Evolutionary conservation across 2,797 vertebrate genomes (phyloP).

Genomic region (Saguinus oedipus): DNA sequence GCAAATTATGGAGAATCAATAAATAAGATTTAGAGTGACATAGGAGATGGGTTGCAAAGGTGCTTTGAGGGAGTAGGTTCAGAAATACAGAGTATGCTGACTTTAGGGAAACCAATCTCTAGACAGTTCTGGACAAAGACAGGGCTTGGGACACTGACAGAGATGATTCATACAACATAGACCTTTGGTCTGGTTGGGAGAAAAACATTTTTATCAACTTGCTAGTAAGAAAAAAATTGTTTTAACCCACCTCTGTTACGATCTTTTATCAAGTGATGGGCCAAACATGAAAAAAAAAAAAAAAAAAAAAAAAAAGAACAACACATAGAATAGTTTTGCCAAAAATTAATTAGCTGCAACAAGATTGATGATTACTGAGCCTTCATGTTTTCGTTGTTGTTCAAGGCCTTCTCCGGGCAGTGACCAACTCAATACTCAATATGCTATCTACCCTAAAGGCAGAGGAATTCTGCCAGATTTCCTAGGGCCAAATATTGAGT

Average conservation of each 20-base stretch:
- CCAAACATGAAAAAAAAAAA: not conserved
- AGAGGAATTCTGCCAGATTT: not conserved
- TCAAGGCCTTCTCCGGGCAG: not conserved
- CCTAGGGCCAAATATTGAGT: not conserved
- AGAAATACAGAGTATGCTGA: not conserved
- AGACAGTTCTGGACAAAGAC: accelerated
- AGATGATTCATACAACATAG: not conserved
- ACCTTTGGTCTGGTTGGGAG: not conserved
- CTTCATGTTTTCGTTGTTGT: not conserved
- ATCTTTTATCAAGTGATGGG: not conserved
- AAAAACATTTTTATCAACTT: not conserved
- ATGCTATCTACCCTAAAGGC: not conserved
- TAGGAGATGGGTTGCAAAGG: not conserved
- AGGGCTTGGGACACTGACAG: not conserved
- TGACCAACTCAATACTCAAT: not conserved
- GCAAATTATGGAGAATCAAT: not conserved
- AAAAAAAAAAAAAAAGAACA: not conserved
- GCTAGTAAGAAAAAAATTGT: not conserved
- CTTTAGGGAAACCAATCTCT: not conserved
- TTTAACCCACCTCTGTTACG: not conserved
- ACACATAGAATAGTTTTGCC: not conserved
- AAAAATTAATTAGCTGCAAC: not conserved
- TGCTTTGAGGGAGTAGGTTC: not conserved
- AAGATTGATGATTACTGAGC: not conserved
- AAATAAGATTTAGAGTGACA: not conserved